Percentiles rank a stretch among this genome's conserved stretches.
These are phyloP conservation scores for Drosophila buzzatii DNA, from an alignment of 2,888 invertebrate genomes.

Conservation along the genomic window DNA sequence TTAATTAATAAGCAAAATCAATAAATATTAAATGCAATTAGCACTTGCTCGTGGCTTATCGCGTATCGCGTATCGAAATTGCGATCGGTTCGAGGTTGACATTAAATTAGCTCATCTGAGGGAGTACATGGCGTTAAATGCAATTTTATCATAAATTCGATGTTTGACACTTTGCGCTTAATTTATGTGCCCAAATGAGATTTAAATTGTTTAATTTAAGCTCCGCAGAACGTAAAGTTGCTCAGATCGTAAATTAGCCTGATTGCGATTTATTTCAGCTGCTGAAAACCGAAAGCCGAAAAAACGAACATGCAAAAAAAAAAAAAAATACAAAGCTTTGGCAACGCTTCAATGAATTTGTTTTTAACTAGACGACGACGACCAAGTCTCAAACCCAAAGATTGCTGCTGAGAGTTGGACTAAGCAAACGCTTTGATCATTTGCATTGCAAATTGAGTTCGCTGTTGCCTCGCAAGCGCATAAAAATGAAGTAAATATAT, in stretches of 20 bases:
- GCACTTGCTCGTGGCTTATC: conserved; percentile 33
- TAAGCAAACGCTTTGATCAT: conserved; percentile 67
- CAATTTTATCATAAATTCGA: conserved; percentile 61
- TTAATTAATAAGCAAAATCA: conserved; percentile 36
- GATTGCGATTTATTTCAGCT: conserved; percentile 75
- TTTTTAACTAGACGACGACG: conserved; percentile 50
- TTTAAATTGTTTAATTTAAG: conserved; percentile 68
- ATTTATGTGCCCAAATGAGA: conserved; percentile 62
- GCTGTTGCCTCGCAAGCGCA: conserved; percentile 50
- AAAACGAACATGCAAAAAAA: no score
- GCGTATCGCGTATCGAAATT: conserved; percentile 21
- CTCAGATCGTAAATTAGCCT: conserved; percentile 69
- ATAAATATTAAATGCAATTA: conserved; percentile 39
- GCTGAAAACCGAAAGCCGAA: conserved; percentile 31
- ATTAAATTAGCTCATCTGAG: conserved; percentile 49
- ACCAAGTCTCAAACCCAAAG: conserved; percentile 4
- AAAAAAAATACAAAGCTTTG: conserved; percentile 12
- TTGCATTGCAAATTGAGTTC: conserved; percentile 72
- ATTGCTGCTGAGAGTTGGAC: conserved; percentile 43
- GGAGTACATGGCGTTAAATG: conserved; percentile 55
- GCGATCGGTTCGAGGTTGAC: conserved; percentile 30
- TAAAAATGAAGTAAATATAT: conserved; percentile 79
- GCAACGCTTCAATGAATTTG: conserved; percentile 47
- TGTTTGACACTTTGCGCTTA: conserved; percentile 36
- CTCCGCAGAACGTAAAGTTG: conserved; percentile 51